These are phyloP conservation scores for Himalopsyche tibetana DNA, from an alignment of 2,888 invertebrate species.

Conservation along the genomic window DNA sequence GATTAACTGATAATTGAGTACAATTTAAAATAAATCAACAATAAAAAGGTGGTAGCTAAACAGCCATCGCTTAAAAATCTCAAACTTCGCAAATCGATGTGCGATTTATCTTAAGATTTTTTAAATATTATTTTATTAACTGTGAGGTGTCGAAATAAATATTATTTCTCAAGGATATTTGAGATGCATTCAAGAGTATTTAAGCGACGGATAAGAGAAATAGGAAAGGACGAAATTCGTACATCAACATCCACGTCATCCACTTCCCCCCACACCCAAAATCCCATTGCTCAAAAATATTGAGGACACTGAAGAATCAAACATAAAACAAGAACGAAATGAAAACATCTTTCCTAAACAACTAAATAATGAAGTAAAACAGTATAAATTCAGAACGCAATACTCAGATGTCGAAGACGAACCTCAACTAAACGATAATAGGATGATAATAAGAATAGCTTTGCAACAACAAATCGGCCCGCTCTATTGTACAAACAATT, in stretches of 20 bases:
- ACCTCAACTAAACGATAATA: slow-evolving; percentile 51
- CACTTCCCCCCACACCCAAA: slow-evolving; percentile 9
- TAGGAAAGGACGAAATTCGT: slow-evolving; percentile 30
- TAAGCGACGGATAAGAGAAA: background rate
- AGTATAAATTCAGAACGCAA: slow-evolving; percentile 57
- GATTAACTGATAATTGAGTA: slow-evolving; percentile 6
- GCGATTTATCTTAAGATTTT: too few relatives aligned
- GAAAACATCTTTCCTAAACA: slow-evolving; percentile 61
- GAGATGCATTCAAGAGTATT: background rate
- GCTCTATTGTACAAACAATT: slow-evolving; percentile 76
- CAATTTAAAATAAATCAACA: slow-evolving; percentile 4
- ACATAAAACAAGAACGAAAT: slow-evolving; percentile 55
- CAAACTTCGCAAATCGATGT: background rate
- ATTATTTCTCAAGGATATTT: background rate
- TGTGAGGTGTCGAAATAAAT: background rate
- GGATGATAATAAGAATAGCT: slow-evolving; percentile 67
- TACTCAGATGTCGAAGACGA: slow-evolving; percentile 56
- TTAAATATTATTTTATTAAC: background rate
- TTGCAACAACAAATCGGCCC: slow-evolving; percentile 76
- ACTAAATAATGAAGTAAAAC: slow-evolving; percentile 54
- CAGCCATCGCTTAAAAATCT: background rate
- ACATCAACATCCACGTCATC: background rate
- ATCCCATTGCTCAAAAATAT: slow-evolving; percentile 29
- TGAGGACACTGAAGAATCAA: slow-evolving; percentile 38
- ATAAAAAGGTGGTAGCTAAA: background rate